Percentiles rank a stretch among this genome's conserved stretches.
Conservation (phyloP, 2,797 vertebrate species). For the Myioborus melanocephalus region DNA sequence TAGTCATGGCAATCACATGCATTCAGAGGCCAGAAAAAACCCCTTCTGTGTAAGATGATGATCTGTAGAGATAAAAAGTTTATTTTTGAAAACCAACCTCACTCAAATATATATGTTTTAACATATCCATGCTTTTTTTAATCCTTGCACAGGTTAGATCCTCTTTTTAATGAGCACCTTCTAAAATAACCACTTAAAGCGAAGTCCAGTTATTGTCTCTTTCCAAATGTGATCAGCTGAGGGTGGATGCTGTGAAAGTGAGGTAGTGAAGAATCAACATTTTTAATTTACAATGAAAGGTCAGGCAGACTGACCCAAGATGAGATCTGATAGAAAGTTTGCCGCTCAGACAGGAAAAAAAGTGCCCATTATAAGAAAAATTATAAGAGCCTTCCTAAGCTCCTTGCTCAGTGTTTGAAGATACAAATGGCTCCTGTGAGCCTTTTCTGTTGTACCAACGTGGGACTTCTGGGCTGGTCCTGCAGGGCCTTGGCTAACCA, state of each 20-base stretch:
- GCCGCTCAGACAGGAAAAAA: not conserved
- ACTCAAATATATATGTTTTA: not conserved
- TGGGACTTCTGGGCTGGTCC: not conserved
- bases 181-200: not conserved
- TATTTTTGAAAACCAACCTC: not conserved
- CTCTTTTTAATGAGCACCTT: not conserved
- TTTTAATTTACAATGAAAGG: not conserved
- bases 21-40: not conserved
- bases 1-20: not conserved
- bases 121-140: not conserved
- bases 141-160: not conserved
- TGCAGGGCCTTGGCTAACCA: not conserved
- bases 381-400: not conserved
- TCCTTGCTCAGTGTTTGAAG: not conserved
- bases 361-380: not conserved
- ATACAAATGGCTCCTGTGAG: not conserved
- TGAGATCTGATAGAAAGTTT: not conserved
- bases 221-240: not conserved
- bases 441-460: accelerated
- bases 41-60: not conserved
- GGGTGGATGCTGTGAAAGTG: not conserved
- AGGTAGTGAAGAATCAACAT: not conserved
- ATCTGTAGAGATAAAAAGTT: not conserved
- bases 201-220: not conserved
- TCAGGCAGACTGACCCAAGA: not conserved